Percentiles rank a stretch among this genome's conserved stretches.
These are phyloP conservation scores for Diaprepes abbreviatus DNA, from an alignment of 2,888 invertebrate genomes.

Conservation along the genomic window DNA sequence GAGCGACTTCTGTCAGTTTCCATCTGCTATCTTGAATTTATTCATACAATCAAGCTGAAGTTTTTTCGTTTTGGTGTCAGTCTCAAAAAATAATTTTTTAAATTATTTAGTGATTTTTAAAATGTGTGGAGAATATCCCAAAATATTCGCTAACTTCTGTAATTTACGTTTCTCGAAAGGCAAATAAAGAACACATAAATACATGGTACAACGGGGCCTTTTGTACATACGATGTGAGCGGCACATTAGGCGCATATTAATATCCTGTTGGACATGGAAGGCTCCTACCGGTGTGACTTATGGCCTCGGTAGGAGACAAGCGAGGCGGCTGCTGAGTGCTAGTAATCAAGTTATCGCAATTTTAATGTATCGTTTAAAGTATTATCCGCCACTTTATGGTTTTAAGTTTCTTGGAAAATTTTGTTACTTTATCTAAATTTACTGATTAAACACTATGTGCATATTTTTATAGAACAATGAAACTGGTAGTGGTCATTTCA, in stretches of 20 bases:
- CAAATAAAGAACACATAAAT: conserved; percentile 49
- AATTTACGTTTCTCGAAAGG: conserved; percentile 63
- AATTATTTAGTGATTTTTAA: too few species aligned
- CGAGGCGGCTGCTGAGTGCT: conserved; percentile 32
- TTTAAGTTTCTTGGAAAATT: neutral
- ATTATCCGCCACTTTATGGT: neutral
- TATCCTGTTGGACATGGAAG: conserved; percentile 61
- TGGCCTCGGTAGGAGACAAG: conserved; percentile 36
- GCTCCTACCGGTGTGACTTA: conserved; percentile 53
- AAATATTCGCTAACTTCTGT: conserved; percentile 62
- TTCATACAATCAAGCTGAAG: too few species aligned
- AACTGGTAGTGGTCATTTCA: too few species aligned
- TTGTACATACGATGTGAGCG: conserved; percentile 52
- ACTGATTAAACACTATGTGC: too few species aligned
- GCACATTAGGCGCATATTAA: conserved; percentile 61
- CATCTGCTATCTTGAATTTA: too few species aligned
- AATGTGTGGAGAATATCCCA: conserved; percentile 24
- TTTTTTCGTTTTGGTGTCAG: too few species aligned
- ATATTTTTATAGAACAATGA: too few species aligned
- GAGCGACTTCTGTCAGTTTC: too few species aligned
- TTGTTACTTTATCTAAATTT: conserved; percentile 8
- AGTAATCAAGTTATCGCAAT: conserved; percentile 45
- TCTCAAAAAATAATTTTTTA: too few species aligned
- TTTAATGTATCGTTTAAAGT: conserved; percentile 31
- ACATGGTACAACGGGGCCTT: conserved; percentile 46